A percentile compares a stretch with the other conserved stretches of the same genome.
Conservation (phyloP, 2,888 invertebrate species). For the Pseudococcus jackbeardsleyi region DNA sequence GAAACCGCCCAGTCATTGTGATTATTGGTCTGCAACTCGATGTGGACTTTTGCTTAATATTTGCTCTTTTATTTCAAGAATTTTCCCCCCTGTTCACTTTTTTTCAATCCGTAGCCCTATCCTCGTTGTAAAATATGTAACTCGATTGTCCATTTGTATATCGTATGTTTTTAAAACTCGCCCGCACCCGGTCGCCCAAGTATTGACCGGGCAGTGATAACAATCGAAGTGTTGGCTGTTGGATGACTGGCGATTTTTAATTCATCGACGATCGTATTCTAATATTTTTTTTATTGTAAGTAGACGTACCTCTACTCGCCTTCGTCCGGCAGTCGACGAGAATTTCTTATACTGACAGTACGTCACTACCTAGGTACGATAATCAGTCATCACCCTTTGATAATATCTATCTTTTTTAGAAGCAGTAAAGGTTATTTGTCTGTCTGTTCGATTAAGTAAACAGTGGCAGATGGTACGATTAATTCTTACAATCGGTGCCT, state of each 20-base stretch:
- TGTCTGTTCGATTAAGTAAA: constrained; percentile 61
- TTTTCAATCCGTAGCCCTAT: background rate
- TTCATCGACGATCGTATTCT: constrained; percentile 39
- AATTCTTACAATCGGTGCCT: background rate
- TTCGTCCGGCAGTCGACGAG: background rate
- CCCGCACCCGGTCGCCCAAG: background rate
- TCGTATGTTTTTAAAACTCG: constrained; percentile 57
- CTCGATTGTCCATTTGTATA: constrained; percentile 30
- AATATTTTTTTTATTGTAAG: constrained; percentile 10
- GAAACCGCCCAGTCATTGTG: constrained; percentile 13
- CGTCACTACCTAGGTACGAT: constrained; percentile 44
- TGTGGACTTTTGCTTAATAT: background rate
- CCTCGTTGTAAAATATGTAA: background rate
- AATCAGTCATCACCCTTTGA: constrained; percentile 62
- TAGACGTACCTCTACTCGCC: background rate
- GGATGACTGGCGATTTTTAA: constrained; percentile 56
- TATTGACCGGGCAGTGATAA: constrained; percentile 55
- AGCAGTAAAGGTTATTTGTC: constrained; percentile 59
- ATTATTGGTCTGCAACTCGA: background rate
- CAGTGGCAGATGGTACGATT: constrained; percentile 61
- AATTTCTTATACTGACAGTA: constrained; percentile 32
- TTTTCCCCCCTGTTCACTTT: background rate
- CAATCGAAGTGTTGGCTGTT: constrained; percentile 32
- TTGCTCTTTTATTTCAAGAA: constrained; percentile 26
- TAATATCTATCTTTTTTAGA: constrained; percentile 44